phyloP scores from a whole-genome alignment of 2,113 vertebrate genomes.

The Hystrix cristata region DNA sequence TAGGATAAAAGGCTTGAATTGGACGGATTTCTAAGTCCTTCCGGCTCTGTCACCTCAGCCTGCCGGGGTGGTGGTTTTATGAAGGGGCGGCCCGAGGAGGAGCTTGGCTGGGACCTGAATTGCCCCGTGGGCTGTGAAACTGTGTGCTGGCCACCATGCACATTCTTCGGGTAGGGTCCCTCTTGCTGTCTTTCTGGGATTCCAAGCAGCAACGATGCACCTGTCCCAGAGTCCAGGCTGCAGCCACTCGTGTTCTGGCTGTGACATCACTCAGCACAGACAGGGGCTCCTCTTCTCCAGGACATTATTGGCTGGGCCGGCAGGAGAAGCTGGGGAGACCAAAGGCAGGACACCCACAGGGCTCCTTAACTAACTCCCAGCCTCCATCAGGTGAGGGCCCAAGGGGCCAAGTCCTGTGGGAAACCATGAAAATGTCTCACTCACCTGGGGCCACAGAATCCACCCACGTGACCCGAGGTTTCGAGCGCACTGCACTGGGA shows the following conservation, averaged over 20 bases:
- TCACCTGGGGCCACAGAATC: neutral
- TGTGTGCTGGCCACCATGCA: neutral
- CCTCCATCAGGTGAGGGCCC: neutral
- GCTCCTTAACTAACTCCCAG: neutral
- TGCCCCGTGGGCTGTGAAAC: too few relatives aligned
- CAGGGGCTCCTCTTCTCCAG: neutral
- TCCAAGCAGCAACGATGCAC: neutral
- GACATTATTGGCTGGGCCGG: neutral
- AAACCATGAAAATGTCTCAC: neutral
- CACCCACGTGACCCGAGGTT: too few relatives aligned
- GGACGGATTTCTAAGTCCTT: neutral
- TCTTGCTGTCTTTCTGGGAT: neutral
- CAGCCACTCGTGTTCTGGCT: neutral
- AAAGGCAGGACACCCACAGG: neutral
- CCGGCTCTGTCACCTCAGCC: neutral
- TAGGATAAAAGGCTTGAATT: neutral
- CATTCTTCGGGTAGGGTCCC: neutral
- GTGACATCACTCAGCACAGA: neutral
- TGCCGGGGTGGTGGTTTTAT: neutral
- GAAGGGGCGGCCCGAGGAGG: neutral
- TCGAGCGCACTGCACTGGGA: neutral
- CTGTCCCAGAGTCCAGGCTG: neutral
- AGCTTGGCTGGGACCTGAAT: neutral
- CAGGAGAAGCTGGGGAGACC: neutral
- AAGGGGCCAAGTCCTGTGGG: neutral